Evolutionary conservation across 2,888 invertebrate species (phyloP), one percentile per base, ranked within the genome.

Genomic region (Nymphalis polychloros): DNA sequence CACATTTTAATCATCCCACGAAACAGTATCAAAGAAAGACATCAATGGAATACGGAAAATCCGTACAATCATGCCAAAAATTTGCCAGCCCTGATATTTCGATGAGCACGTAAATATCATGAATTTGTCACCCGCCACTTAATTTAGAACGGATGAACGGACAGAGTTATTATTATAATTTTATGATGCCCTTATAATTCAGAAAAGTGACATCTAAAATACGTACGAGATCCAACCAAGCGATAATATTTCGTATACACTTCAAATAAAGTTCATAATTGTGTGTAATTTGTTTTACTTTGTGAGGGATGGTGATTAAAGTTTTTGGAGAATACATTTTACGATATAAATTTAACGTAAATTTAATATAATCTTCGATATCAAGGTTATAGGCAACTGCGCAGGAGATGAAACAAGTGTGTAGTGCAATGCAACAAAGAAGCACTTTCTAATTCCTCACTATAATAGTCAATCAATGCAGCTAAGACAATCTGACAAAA

Each of bases 41-140:
- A 53, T 63, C 63, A 59, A 49, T 49, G 50, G 23, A 55, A 63
- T 57, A 50, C 68, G 73, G 73, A 69, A 72, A 75, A 72, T 35
- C 50, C 49, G 19, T 60, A 68, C 59, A 61, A 73, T 66, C 47
- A 20, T 19, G 48, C 55, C 49, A 23, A 48, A 8, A 8, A 41
- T 57, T 49, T 46, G 77, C 65, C 81, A 84, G 63, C 84, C 85
- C 83, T 83, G 79, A 73, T 66, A 65, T 77, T 76, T 83, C 82
- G 71, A 72, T 80, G 71, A 67, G 68, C 71, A 73, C 78, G 77
- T 84, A 84, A 84, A 86, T 83, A 84, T 83, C 80, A 82, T 80
- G 78, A 84, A 82, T 84, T 83, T 86, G 87, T 85, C 85, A 83
- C 76, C 84, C 82, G 71, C 27, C 84, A 72, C 77, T 78, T 83